Evolutionary conservation across 2,888 invertebrate species (phyloP).

Genomic region (Carcina quercana): DNA sequence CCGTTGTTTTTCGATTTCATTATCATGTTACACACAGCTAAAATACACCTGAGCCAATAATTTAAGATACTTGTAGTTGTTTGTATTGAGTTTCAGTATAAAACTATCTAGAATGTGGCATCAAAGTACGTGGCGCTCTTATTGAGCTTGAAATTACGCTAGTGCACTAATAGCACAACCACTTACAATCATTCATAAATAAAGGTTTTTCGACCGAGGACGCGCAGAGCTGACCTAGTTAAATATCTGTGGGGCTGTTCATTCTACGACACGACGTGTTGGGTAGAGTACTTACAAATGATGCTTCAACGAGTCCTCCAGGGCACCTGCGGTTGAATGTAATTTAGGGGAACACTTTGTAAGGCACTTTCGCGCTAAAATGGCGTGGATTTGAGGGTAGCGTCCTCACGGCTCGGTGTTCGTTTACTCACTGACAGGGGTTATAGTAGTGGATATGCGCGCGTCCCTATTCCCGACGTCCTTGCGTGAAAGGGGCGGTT

Average conservation of each 20-base stretch:
- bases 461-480: slow-evolving; percentile 68
- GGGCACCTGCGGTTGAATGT: slow-evolving; percentile 32
- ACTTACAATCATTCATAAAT: slow-evolving; percentile 62
- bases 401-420: slow-evolving; percentile 47
- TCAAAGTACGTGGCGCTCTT: no score
- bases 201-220: slow-evolving; percentile 51
- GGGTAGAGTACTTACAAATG: slow-evolving; percentile 66
- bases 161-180: no score
- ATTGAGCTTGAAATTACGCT: neutral
- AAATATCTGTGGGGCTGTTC: slow-evolving; percentile 21
- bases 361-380: slow-evolving; percentile 40
- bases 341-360: slow-evolving; percentile 28
- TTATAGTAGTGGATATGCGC: no score
- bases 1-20: no score
- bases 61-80: no score
- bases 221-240: slow-evolving; percentile 68
- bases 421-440: slow-evolving; percentile 58
- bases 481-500: slow-evolving; percentile 66
- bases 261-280: slow-evolving; percentile 11
- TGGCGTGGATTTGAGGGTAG: slow-evolving; percentile 25
- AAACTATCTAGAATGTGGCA: no score
- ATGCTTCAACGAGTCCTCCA: slow-evolving; percentile 53
- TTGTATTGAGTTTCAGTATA: no score
- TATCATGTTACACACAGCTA: no score
- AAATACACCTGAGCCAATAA: no score